Percentiles rank a stretch among this genome's conserved stretches.
phyloP scores from a whole-genome alignment of 2,797 vertebrate genomes.

The Tapirus indicus region DNA sequence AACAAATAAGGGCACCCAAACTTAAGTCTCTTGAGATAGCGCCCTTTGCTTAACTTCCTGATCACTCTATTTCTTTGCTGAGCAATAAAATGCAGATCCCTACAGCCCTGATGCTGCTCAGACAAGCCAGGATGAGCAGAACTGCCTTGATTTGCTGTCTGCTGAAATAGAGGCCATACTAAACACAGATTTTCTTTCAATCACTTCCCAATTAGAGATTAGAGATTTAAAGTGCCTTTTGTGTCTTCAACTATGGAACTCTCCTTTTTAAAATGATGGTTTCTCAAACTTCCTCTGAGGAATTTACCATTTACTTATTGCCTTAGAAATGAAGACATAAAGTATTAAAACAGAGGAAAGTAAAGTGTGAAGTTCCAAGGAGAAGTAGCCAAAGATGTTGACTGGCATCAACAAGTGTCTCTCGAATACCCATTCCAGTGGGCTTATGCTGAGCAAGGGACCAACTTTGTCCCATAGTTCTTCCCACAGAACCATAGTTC shows the following conservation, averaged over 20 bases:
- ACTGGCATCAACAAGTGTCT: not conserved
- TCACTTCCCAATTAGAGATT: not conserved
- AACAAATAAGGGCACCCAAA: not conserved
- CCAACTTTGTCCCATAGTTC: not conserved
- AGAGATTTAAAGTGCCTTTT: not conserved
- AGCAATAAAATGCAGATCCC: not conserved
- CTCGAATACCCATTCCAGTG: not conserved
- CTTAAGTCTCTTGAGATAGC: not conserved
- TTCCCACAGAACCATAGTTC: not conserved
- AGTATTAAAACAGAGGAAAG: not conserved
- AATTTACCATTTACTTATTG: not conserved
- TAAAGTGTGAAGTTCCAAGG: not conserved
- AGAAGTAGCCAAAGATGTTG: not conserved
- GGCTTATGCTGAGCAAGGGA: not conserved
- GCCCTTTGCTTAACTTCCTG: slow-evolving; percentile 1
- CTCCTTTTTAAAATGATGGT: slow-evolving; percentile 44
- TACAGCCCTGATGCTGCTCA: not conserved
- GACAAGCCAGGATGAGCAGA: not conserved
- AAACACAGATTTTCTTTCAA: not conserved
- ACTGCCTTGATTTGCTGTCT: not conserved
- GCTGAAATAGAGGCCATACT: not conserved
- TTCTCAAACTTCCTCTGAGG: not conserved
- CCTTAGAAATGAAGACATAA: not conserved
- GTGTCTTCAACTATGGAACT: not conserved
- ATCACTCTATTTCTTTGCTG: not conserved